A percentile compares a stretch with the other conserved stretches of the same genome.
These are phyloP conservation scores for Eupithecia vulgata DNA, from an alignment of 2,888 invertebrate species.

Conservation along the genomic window DNA sequence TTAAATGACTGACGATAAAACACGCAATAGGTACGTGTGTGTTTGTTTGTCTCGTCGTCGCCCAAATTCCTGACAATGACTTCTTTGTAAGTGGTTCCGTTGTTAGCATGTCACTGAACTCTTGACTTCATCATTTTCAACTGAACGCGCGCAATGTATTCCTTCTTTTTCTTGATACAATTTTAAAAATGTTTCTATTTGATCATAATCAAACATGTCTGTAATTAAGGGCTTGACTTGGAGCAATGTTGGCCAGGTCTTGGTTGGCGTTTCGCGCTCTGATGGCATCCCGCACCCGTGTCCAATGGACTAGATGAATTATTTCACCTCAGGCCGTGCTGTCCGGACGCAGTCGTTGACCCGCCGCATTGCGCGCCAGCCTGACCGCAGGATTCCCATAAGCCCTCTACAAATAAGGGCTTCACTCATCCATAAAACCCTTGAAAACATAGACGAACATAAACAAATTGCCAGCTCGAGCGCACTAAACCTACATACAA, in stretches of 20 bases:
- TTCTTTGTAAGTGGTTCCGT: slow-evolving; percentile 59
- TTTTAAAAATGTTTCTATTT: background rate
- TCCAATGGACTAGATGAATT: slow-evolving; percentile 68
- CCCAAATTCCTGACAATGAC: slow-evolving; percentile 70
- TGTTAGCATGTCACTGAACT: slow-evolving; percentile 64
- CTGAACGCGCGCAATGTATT: background rate
- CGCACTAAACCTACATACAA: background rate
- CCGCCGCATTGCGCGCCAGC: slow-evolving; percentile 50
- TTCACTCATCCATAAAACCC: slow-evolving; percentile 36
- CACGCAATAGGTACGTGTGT: background rate
- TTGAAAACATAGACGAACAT: background rate
- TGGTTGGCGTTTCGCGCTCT: slow-evolving; percentile 25
- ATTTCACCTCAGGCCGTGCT: slow-evolving; percentile 61
- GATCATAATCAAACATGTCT: background rate
- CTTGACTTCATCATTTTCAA: slow-evolving; percentile 47
- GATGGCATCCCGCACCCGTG: slow-evolving; percentile 51
- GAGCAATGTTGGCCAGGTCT: slow-evolving; percentile 27
- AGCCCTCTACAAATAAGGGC: slow-evolving; percentile 36
- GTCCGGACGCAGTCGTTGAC: slow-evolving; percentile 72
- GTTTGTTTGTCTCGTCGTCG: slow-evolving; percentile 45
- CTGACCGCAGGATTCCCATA: slow-evolving; percentile 52
- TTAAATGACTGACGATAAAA: slow-evolving; percentile 24
- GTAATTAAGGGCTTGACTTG: background rate
- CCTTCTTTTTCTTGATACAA: background rate
- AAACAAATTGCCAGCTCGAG: slow-evolving; percentile 12